phyloP scores from a whole-genome alignment of 2,888 invertebrate species.

The Hydroisotoma schaefferi region DNA sequence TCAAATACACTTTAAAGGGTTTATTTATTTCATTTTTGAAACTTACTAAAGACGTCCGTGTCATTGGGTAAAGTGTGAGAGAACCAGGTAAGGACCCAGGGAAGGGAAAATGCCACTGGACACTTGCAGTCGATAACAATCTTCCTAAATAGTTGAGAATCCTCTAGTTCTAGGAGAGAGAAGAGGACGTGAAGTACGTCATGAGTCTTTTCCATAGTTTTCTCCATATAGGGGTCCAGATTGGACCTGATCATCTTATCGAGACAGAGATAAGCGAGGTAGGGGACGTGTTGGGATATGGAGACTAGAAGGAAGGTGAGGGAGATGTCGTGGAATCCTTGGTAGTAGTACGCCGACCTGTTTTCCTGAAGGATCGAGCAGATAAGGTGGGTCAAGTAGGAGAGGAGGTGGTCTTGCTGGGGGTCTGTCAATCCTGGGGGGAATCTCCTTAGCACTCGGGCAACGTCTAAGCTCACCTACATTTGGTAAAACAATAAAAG shows the following conservation, averaged over 20 bases:
- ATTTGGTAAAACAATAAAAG: slow-evolving; percentile 1
- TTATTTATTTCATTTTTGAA: slow-evolving; percentile 13
- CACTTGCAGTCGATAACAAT: slow-evolving; percentile 43
- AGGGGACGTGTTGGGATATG: slow-evolving; percentile 40
- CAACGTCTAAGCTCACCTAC: slow-evolving; percentile 45
- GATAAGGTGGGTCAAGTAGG: slow-evolving; percentile 40
- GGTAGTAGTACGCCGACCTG: slow-evolving; percentile 44
- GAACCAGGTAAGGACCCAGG: slow-evolving; percentile 48
- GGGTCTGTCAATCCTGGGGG: slow-evolving; percentile 45
- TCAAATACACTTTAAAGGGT: not conserved
- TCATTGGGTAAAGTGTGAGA: slow-evolving; percentile 46
- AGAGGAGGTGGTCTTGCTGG: slow-evolving; percentile 45
- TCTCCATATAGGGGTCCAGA: slow-evolving; percentile 45
- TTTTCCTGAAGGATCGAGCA: slow-evolving; percentile 41
- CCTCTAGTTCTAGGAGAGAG: slow-evolving; percentile 42
- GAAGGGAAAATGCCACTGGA: slow-evolving; percentile 44
- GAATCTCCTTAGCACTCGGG: slow-evolving; percentile 45
- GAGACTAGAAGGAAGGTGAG: slow-evolving; percentile 45
- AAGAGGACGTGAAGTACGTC: slow-evolving; percentile 44
- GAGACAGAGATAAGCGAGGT: slow-evolving; percentile 43
- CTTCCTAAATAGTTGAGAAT: slow-evolving; percentile 38
- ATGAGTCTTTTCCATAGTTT: slow-evolving; percentile 45
- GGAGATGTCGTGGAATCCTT: slow-evolving; percentile 48
- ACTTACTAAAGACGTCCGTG: slow-evolving; percentile 44
- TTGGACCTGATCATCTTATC: slow-evolving; percentile 40